Percentiles rank a stretch among this genome's conserved stretches.
Evolutionary conservation across 2,113 vertebrate genomes (phyloP).

Genomic region (Xiphophorus hellerii): DNA sequence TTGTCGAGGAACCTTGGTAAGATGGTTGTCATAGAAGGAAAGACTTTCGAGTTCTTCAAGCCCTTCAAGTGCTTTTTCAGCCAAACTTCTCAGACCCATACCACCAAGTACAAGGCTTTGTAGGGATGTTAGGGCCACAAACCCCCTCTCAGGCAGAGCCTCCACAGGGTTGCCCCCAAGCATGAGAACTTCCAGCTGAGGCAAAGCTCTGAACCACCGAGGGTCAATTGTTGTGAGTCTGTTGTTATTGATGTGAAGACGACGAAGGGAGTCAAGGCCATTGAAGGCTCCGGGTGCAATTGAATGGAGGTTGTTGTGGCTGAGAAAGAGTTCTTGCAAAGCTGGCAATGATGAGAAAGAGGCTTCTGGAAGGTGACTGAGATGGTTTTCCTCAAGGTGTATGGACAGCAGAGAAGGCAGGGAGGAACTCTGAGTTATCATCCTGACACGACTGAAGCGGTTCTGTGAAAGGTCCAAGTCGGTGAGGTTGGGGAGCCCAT

Average conservation of each 20-base stretch:
- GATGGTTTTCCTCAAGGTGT: constrained; percentile 92
- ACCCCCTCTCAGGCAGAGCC: constrained; percentile 86
- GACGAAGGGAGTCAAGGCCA: constrained; percentile 83
- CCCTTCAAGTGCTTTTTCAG: constrained; percentile 87
- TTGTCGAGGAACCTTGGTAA: constrained; percentile 83
- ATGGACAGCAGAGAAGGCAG: constrained; percentile 87
- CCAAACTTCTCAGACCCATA: constrained; percentile 87
- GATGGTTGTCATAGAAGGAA: constrained; percentile 91
- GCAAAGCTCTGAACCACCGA: constrained; percentile 87
- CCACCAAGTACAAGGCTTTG: constrained; percentile 90
- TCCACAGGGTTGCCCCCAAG: constrained; percentile 92
- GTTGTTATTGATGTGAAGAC: constrained; percentile 95
- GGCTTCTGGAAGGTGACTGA: constrained; percentile 82
- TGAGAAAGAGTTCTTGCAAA: constrained; percentile 93
- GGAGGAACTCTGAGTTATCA: constrained; percentile 73
- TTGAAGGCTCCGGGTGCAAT: constrained; percentile 86
- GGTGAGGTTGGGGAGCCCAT: constrained; percentile 86
- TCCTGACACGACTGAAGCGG: constrained; percentile 79
- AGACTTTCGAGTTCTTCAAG: constrained; percentile 88
- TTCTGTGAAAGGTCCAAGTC: constrained; percentile 95
- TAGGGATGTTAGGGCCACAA: constrained; percentile 85
- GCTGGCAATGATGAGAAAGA: constrained; percentile 84
- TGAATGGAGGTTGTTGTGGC: constrained; percentile 88
- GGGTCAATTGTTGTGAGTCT: constrained; percentile 83
- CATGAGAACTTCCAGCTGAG: constrained; percentile 92